phyloP scores from a whole-genome alignment of 2,797 vertebrate species.

The Rhynchotus rufescens region DNA sequence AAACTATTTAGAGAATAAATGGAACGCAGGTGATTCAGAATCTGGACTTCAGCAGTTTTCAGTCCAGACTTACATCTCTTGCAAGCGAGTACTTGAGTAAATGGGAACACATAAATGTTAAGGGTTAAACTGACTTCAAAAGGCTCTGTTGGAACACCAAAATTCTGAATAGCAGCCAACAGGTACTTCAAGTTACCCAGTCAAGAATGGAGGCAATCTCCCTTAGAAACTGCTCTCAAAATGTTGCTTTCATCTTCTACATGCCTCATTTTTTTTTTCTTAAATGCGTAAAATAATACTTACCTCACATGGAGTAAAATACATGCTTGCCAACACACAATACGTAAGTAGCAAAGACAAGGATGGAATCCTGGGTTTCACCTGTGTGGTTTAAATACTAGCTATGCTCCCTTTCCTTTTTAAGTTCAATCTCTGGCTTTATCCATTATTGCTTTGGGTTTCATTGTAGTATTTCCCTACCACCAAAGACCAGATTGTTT shows the following conservation, averaged over 20 bases:
- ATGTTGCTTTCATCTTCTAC: neutral
- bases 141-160: neutral
- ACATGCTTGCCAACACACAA: neutral
- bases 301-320: constrained; percentile 28
- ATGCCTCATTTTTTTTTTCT: neutral
- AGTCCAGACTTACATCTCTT: neutral
- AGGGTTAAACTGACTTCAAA: neutral
- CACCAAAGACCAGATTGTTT: neutral
- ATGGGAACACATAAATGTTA: neutral
- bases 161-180: constrained; percentile 11
- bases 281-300: neutral
- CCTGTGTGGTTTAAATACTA: neutral
- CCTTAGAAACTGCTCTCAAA: constrained; percentile 12
- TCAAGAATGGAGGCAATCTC: neutral
- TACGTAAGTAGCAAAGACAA: neutral
- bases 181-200: neutral
- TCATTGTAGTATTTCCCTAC: neutral
- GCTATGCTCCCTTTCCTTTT: neutral
- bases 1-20: neutral
- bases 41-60: neutral
- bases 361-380: neutral
- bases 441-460: neutral
- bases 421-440: neutral
- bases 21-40: neutral
- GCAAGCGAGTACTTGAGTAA: neutral